Conservation (phyloP, 1,140 invertebrate genomes). For the Chironomus striatipennis region DNA sequence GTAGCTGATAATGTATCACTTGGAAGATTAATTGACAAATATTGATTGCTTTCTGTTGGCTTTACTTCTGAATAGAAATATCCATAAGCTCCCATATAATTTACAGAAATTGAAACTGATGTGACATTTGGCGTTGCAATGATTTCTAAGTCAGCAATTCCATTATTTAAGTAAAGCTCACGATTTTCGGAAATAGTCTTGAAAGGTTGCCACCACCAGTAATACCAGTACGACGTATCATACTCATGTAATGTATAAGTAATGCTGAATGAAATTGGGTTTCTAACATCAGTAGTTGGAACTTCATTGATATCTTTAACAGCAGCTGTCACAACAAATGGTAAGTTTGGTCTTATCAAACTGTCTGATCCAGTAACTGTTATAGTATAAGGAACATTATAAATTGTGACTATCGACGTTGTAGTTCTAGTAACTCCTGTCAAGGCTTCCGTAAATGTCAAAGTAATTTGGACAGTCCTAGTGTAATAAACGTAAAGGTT, state of each 20-base stretch:
- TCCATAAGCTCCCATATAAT: neutral
- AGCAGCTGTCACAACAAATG: slow-evolving; percentile 71
- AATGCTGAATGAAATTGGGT: neutral
- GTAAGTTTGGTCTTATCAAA: slow-evolving; percentile 78
- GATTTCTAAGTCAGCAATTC: neutral
- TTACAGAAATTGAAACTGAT: neutral
- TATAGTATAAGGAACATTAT: slow-evolving; percentile 74
- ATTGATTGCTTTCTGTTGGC: neutral
- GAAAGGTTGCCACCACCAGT: neutral
- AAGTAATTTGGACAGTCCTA: slow-evolving; percentile 66
- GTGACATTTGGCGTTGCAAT: neutral
- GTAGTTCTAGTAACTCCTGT: slow-evolving; percentile 75
- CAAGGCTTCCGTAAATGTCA: slow-evolving; percentile 67
- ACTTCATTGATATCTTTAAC: neutral
- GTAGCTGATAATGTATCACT: neutral
- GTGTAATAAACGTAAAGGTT: slow-evolving; percentile 58
- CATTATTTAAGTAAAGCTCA: neutral
- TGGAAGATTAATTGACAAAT: neutral
- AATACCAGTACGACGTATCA: neutral
- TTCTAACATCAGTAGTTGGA: slow-evolving; percentile 24
- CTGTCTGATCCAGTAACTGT: slow-evolving; percentile 70
- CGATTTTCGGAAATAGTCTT: neutral
- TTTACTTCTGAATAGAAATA: neutral
- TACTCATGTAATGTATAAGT: neutral
- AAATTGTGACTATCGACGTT: slow-evolving; percentile 59